Conservation (phyloP, 2,888 invertebrate species). For the Carterocephalus palaemon region DNA sequence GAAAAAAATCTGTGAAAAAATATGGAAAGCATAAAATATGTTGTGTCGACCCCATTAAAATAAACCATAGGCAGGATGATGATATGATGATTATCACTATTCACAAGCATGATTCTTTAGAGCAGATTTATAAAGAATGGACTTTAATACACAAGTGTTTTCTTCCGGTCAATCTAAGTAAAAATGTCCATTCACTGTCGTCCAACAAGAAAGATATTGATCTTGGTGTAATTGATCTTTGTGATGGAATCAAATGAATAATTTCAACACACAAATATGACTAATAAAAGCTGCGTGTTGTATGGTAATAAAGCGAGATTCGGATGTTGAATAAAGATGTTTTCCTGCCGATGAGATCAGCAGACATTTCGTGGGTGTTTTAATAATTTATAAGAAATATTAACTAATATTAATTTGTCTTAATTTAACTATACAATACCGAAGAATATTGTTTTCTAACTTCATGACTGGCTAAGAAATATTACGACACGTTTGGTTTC, state of each 20-base stretch:
- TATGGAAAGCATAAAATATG: too few species aligned
- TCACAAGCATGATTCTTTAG: background rate
- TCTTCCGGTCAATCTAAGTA: slow-evolving; percentile 23
- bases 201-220: slow-evolving; percentile 14
- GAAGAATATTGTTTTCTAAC: too few species aligned
- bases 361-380: slow-evolving; percentile 6
- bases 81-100: background rate
- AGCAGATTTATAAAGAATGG: slow-evolving; percentile 3
- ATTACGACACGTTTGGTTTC: too few species aligned
- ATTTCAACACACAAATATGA: slow-evolving; percentile 8
- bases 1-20: too few species aligned
- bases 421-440: too few species aligned
- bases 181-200: slow-evolving; percentile 21
- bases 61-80: too few species aligned
- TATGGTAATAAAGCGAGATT: slow-evolving; percentile 17
- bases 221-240: slow-evolving; percentile 20
- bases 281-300: slow-evolving; percentile 15
- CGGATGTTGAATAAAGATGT: slow-evolving; percentile 20
- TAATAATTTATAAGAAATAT: slow-evolving; percentile 9
- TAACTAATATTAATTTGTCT: too few species aligned
- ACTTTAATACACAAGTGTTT: slow-evolving; percentile 12
- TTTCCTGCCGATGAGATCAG: slow-evolving; percentile 16
- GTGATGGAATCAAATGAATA: slow-evolving; percentile 15
- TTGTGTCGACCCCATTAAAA: too few species aligned
- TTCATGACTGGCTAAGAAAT: too few species aligned